Base-by-base conservation (phyloP, 2,888 invertebrate genomes). In the Agrochola lota region DNA sequence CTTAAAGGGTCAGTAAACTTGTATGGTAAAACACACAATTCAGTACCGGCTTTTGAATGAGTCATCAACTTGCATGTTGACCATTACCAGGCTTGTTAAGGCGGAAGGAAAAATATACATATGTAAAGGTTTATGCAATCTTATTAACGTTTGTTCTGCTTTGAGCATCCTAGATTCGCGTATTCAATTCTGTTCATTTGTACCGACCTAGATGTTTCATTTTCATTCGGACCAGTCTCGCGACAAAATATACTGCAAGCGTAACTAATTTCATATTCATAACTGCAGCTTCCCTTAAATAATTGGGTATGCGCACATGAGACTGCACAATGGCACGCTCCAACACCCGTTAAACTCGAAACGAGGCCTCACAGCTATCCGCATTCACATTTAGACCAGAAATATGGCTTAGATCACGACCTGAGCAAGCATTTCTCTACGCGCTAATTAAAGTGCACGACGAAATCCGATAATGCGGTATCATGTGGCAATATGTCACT, bases 401-500 rank as follows among this genome's bases (percentile, higher is more conserved):
- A 85, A 88, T 87, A 81, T 83, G 67, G 74, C 30, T 78, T 52
- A 84, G 84, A 84, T 67, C 78, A 74, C 72, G 66, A 78, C 35
- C 46, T 78, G 87, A 63, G 74, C 60, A 81, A 84, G 88, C 89
- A 92, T 92, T 93, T 93, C 93, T 93, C 92, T 91, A 92, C 90
- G 94, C 93, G 91, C 93, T 93, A 94, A 94, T 95, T 95, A 93
- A 91, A 93, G 91, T 91, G 91, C 92, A 92, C 90, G 86, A 88
- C 91, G 94, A 93, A 94, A 95, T 92, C 91, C 86, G 94, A 95
- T 94, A 94, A 91, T 86, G 86, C 81, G 83, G 93, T 95, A 91
- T 95, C 94, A 89, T 91, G 91, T 95, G 87, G 93, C 93, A 91
- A 93, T 94, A 93, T 94, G 94, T 93, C 94, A 95, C 92, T 92